phyloP scores from a whole-genome alignment of 2,888 invertebrate genomes.

The Crematogaster levior region DNA sequence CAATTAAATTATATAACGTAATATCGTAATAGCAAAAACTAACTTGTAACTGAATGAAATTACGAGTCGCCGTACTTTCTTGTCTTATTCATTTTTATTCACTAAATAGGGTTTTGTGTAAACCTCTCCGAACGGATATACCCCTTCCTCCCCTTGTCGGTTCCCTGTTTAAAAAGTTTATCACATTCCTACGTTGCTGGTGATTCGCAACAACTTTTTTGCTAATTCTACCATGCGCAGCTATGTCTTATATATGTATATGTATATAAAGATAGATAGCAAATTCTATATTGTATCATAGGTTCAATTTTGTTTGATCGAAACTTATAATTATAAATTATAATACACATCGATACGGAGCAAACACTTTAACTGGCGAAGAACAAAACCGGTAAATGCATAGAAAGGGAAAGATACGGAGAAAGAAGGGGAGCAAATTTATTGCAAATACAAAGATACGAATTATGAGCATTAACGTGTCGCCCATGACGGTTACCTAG shows the following conservation, averaged over 20 bases:
- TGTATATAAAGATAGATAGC: background rate
- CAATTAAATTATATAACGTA: conserved; percentile 61
- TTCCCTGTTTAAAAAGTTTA: conserved; percentile 63
- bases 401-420: background rate
- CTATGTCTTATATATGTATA: no score
- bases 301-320: background rate
- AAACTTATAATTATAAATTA: background rate
- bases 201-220: conserved; percentile 48
- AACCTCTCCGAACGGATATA: conserved; percentile 72
- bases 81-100: conserved; percentile 58
- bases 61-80: conserved; percentile 44
- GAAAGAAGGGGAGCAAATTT: background rate
- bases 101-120: conserved; percentile 72
- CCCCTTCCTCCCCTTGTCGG: conserved; percentile 69
- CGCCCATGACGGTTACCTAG: no score
- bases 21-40: conserved; percentile 67
- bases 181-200: conserved; percentile 59
- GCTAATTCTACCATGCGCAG: background rate
- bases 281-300: background rate
- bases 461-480: no score
- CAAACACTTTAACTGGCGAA: background rate
- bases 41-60: conserved; percentile 72
- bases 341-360: no score
- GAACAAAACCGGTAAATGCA: background rate
- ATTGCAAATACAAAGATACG: background rate